Evolutionary conservation across 2,113 vertebrate species (phyloP).

Genomic region (Etheostoma spectabile): DNA sequence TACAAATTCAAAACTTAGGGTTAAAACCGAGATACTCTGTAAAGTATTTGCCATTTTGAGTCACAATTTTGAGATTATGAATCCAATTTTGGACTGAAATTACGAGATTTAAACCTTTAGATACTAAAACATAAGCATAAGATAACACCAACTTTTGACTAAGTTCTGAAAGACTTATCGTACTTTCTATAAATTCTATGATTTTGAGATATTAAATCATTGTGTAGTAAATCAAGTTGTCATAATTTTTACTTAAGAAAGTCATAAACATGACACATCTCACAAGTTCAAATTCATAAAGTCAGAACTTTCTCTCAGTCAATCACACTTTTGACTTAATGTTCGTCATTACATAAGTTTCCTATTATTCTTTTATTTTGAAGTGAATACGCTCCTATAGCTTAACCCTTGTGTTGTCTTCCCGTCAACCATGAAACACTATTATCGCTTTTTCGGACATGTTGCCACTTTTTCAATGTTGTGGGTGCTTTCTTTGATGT

Average conservation of each 20-base stretch:
- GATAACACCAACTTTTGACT: neutral
- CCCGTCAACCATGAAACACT: no score
- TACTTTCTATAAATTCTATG: neutral
- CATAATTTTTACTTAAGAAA: neutral
- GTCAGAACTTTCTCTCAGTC: neutral
- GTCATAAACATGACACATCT: neutral
- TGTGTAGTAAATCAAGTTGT: neutral
- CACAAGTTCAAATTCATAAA: neutral
- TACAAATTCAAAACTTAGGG: neutral
- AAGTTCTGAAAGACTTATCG: neutral
- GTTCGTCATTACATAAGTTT: neutral
- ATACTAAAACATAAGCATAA: neutral
- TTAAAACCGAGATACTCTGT: neutral
- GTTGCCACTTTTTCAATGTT: no score
- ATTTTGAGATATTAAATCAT: neutral
- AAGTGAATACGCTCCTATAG: neutral
- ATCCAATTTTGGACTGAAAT: neutral
- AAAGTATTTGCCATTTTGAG: neutral
- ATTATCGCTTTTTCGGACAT: no score
- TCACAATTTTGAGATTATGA: neutral
- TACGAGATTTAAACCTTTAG: neutral
- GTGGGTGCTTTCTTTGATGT: no score
- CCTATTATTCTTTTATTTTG: neutral
- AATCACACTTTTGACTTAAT: neutral
- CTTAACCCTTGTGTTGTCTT: no score